A percentile compares a stretch with the other conserved stretches of the same genome.
phyloP scores from a whole-genome alignment of 2,888 invertebrate species.

The Habrosyne pyritoides region DNA sequence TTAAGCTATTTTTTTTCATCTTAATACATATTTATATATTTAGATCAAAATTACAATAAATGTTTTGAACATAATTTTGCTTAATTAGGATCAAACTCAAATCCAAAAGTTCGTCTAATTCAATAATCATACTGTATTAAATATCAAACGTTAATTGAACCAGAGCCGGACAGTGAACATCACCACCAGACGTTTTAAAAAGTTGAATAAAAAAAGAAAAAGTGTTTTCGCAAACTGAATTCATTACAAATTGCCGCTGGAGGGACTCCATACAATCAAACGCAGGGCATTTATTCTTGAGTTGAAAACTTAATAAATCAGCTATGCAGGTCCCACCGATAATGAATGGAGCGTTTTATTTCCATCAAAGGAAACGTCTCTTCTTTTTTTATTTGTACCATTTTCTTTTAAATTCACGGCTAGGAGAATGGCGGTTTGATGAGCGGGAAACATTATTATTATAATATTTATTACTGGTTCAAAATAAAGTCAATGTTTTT shows the following conservation, averaged over 20 bases:
- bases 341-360: conserved; percentile 52
- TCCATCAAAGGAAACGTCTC: conserved; percentile 45
- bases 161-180: not conserved
- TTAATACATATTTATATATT: too few species aligned
- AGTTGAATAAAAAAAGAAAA: not conserved
- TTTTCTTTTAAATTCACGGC: conserved; percentile 36
- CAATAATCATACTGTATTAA: not conserved
- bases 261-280: conserved; percentile 2
- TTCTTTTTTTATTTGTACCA: conserved; percentile 43
- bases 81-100: too few species aligned
- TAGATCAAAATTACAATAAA: too few species aligned
- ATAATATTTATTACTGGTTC: too few species aligned
- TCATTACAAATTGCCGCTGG: conserved; percentile 20
- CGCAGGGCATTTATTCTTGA: conserved; percentile 3
- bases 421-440: conserved; percentile 12
- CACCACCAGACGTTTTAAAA: not conserved
- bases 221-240: conserved; percentile 20
- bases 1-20: too few species aligned
- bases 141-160: too few species aligned
- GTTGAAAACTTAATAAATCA: conserved; percentile 42
- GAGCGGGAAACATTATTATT: not conserved
- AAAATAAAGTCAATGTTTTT: too few species aligned
- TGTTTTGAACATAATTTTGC: too few species aligned
- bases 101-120: not conserved
- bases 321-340: conserved; percentile 34